Evolutionary conservation across 2,888 invertebrate genomes (phyloP).

Genomic region (Dynastes maya): DNA sequence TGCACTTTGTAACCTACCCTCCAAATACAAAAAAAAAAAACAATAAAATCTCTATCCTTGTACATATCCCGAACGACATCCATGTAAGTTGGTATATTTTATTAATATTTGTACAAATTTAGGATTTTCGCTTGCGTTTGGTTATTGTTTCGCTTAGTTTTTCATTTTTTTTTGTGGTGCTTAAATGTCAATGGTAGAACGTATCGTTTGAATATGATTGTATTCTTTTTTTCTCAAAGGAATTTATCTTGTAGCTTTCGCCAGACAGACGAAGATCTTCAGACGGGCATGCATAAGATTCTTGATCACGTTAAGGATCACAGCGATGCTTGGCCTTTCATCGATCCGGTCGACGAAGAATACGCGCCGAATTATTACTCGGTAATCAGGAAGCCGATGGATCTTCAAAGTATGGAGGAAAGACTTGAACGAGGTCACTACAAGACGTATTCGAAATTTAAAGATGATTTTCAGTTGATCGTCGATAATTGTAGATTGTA

Average conservation of each 20-base stretch:
- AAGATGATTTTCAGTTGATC: constrained; percentile 91
- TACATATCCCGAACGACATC: background rate
- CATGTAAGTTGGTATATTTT: constrained; percentile 27
- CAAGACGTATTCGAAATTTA: constrained; percentile 84
- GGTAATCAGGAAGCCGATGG: constrained; percentile 87
- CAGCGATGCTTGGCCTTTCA: constrained; percentile 95
- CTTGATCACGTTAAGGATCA: constrained; percentile 90
- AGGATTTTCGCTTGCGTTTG: constrained; percentile 22
- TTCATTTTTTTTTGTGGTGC: background rate
- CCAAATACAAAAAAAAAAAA: constrained; percentile 4
- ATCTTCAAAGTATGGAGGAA: constrained; percentile 90
- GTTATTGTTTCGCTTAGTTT: constrained; percentile 13
- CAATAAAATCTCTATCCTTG: background rate
- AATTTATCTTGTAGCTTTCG: constrained; percentile 76
- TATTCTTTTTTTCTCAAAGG: constrained; percentile 36
- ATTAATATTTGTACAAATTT: constrained; percentile 21
- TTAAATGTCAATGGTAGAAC: no score
- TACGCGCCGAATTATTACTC: constrained; percentile 91
- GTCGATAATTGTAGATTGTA: constrained; percentile 94
- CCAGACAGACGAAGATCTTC: constrained; percentile 87
- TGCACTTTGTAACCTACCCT: constrained; percentile 3
- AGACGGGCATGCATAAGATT: constrained; percentile 94
- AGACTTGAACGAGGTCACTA: constrained; percentile 88
- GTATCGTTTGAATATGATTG: background rate
- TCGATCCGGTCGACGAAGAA: constrained; percentile 93